Conservation (phyloP, 2,888 invertebrate species). For the Tenthredo amoena region DNA sequence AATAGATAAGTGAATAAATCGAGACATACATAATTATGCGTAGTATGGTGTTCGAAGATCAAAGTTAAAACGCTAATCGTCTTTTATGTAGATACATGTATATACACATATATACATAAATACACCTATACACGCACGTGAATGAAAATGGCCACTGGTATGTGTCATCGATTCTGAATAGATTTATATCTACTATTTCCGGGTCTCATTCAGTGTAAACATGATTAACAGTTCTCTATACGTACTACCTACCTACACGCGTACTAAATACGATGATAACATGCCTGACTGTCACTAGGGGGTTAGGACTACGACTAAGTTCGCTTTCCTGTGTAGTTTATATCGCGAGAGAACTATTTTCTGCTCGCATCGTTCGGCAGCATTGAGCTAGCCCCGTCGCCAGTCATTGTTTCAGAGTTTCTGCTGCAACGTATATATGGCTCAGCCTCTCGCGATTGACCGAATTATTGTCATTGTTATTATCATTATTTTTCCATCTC, state of each 20-base stretch:
- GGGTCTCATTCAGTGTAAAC: constrained; percentile 13
- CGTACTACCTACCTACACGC: background rate
- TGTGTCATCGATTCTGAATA: constrained; percentile 46
- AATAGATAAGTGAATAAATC: too few species aligned
- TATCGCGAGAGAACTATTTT: background rate
- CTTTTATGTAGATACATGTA: background rate
- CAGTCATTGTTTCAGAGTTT: background rate
- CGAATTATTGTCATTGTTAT: background rate
- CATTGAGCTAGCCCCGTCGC: background rate
- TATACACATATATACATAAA: background rate
- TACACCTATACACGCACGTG: background rate
- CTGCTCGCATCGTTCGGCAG: background rate
- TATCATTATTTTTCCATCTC: background rate
- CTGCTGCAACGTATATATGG: background rate
- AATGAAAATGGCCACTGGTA: background rate
- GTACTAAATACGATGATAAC: background rate
- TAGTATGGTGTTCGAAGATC: too few species aligned
- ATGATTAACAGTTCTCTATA: background rate
- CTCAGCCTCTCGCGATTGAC: background rate
- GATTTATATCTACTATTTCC: constrained; percentile 30
- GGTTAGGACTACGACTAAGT: background rate
- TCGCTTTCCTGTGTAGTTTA: background rate
- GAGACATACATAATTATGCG: too few species aligned
- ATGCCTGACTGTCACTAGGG: background rate
- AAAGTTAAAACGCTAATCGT: too few species aligned